Conservation (phyloP, 1,140 invertebrate genomes). For the Intoshia linei region DNA sequence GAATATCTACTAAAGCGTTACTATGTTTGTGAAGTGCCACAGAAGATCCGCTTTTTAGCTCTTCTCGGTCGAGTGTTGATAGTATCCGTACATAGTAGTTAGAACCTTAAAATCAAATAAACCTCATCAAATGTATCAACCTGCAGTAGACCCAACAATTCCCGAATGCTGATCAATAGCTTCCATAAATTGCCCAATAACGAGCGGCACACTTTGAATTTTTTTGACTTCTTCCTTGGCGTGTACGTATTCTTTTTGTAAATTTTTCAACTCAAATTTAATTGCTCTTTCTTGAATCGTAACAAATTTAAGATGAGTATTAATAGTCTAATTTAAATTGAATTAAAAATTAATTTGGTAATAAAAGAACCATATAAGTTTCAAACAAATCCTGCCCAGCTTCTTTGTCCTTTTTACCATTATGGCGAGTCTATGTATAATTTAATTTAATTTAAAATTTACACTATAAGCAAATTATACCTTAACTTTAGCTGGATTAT, state of each 20-base stretch:
- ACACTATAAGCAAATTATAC: no score
- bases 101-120: conserved; percentile 30
- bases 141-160: conserved; percentile 48
- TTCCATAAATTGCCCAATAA: conserved; percentile 86
- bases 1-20: conserved; percentile 75
- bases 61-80: conserved; percentile 62
- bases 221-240: conserved; percentile 83
- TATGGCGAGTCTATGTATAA: no score
- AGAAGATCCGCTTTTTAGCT: conserved; percentile 66
- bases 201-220: conserved; percentile 75
- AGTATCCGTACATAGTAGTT: conserved; percentile 91
- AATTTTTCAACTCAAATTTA: conserved; percentile 79
- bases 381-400: no score
- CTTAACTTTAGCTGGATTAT: no score
- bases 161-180: conserved; percentile 89
- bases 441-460: no score
- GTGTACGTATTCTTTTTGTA: conserved; percentile 83
- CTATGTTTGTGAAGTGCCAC: conserved; percentile 87
- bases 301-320: conserved; percentile 64
- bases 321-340: no score
- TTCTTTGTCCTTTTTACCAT: no score
- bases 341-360: no score
- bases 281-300: conserved; percentile 92
- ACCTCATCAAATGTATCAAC: conserved; percentile 14
- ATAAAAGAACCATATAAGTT: no score